Evolutionary conservation across 1,140 invertebrate genomes (phyloP).

Genomic region (Diorhabda sublineata): DNA sequence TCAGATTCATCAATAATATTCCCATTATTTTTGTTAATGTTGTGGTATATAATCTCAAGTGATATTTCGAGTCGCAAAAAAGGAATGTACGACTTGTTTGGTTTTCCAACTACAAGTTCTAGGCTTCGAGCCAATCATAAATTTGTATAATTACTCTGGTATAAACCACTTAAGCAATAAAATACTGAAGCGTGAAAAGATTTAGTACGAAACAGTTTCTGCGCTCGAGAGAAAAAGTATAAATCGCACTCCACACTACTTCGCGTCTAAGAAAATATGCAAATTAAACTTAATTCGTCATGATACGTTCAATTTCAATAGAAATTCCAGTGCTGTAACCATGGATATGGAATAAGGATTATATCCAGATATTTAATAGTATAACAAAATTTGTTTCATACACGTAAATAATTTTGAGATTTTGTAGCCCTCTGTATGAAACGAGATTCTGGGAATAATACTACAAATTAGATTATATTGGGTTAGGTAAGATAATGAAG

Average conservation of each 20-base stretch:
- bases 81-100: conserved; percentile 8
- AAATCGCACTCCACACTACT: conserved; percentile 13
- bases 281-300: conserved; percentile 13
- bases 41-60: too few relatives aligned
- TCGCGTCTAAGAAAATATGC: conserved; percentile 11
- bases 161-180: conserved; percentile 28
- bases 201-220: conserved; percentile 24
- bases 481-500: too few relatives aligned
- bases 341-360: background rate
- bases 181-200: conserved; percentile 28
- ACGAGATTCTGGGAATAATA: too few relatives aligned
- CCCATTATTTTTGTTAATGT: too few relatives aligned
- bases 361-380: too few relatives aligned
- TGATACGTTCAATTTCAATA: conserved; percentile 17
- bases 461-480: too few relatives aligned
- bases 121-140: conserved; percentile 31
- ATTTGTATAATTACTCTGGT: conserved; percentile 32
- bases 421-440: too few relatives aligned
- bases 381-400: too few relatives aligned
- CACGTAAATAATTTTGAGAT: too few relatives aligned
- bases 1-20: too few relatives aligned
- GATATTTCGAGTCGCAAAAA: background rate
- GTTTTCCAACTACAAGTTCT: conserved; percentile 21
- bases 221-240: conserved; percentile 10
- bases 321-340: background rate